Base-by-base conservation (phyloP, 2,888 invertebrate genomes). In the Synanthedon myopaeformis region DNA sequence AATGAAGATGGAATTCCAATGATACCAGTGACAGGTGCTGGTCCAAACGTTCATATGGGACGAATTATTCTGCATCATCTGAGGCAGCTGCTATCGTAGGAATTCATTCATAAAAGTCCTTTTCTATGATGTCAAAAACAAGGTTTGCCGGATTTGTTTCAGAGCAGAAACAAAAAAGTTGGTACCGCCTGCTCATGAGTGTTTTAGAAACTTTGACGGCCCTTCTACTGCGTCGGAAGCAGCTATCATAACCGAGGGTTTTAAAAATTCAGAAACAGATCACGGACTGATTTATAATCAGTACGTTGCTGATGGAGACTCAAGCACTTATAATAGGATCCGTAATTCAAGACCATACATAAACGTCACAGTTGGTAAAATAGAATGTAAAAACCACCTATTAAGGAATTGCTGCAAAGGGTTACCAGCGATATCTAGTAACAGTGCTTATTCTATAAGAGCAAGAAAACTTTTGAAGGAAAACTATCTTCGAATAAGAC, bases 291-390 rank as follows among this genome's bases (percentile, higher is more conserved):
- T 58, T 53, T 58, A 58, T 49, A 42, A 52, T 45, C 48, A 49
- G 17, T 51, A 49, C 12, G 41, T 58, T n/a, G 56, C 54, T 13
- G 58, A 58, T 53, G 56, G 54, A n/a, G 58, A 56, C 53, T 53
- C 52, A 11, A 54, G 51, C n/a, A 55, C 58, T 8, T 56, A 58
- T 52, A 42, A 52, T 41, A 55, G 28, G 23, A 58, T 58, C 11
- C n/a, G 49, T 23, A 54, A 56, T 51, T 41, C 56, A 2, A 51
- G 56, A 13, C 55, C 55, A 11, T 58, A 58, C 45, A 49, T 13
- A 8, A 54, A 50, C 41, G 41, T 54, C 1, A 56, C 53, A 1
- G 54, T 52, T 10, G 51, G 49, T 35, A 53, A 53, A 51, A 23
- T 53, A 13, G 53, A 53, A 42, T 53, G 49, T 42, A 35, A 42